These are phyloP conservation scores for Chiroxiphia lanceolata DNA, from an alignment of 2,797 vertebrate genomes.

Conservation along the genomic window DNA sequence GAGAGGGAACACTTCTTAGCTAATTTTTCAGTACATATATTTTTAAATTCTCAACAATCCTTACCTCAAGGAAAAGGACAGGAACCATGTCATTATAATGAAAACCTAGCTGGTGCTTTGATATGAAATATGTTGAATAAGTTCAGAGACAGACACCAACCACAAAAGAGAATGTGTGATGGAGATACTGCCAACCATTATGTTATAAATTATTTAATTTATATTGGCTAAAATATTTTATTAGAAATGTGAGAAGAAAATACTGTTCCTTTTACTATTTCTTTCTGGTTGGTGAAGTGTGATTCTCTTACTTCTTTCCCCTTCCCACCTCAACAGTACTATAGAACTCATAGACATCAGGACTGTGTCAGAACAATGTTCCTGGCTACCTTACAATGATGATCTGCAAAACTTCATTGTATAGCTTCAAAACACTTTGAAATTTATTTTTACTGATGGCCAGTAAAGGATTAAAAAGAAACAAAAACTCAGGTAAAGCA, in stretches of 20 bases:
- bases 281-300: not conserved
- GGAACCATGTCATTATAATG: not conserved
- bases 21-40: not conserved
- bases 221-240: not conserved
- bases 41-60: not conserved
- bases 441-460: not conserved
- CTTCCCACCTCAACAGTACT: not conserved
- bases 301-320: not conserved
- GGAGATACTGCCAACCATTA: not conserved
- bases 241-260: not conserved
- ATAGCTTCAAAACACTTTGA: not conserved
- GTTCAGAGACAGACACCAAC: not conserved
- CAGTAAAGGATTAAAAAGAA: not conserved
- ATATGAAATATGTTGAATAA: not conserved
- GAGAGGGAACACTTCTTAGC: not conserved
- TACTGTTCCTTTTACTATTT: not conserved
- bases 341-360: not conserved
- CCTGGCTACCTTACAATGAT: not conserved
- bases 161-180: not conserved
- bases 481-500: not conserved
- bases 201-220: not conserved
- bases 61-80: not conserved
- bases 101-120: not conserved
- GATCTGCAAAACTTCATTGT: not conserved
- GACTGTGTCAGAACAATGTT: not conserved